phyloP scores from a whole-genome alignment of 2,797 vertebrate species.

The Sebastes ruberrimus region DNA sequence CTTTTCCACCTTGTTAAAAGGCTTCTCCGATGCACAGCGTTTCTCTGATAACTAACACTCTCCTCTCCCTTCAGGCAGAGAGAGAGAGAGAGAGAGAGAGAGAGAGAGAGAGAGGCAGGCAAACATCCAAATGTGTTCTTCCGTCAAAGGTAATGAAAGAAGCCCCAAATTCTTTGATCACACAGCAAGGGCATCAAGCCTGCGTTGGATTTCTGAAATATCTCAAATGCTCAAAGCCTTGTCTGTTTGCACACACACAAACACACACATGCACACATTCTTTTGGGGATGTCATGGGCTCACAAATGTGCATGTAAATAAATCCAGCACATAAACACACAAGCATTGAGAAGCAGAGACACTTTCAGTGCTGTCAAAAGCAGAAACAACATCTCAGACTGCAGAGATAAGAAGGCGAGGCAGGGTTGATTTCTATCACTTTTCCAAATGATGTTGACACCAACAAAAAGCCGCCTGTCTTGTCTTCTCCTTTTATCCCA shows the following conservation, averaged over 20 bases:
- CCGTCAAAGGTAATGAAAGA: slow-evolving; percentile 76
- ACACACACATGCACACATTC: slow-evolving; percentile 33
- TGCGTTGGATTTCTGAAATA: slow-evolving; percentile 68
- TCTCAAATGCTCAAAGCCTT: slow-evolving; percentile 70
- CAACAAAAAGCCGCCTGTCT: slow-evolving; percentile 61
- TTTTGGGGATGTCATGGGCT: slow-evolving; percentile 43
- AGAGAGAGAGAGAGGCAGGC: slow-evolving; percentile 37
- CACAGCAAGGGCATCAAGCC: slow-evolving; percentile 64
- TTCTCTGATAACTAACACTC: slow-evolving; percentile 66
- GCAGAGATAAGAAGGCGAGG: slow-evolving; percentile 65
- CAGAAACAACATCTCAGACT: slow-evolving; percentile 55
- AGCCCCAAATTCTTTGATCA: slow-evolving; percentile 76
- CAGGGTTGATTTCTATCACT: slow-evolving; percentile 60
- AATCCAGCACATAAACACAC: slow-evolving; percentile 41
- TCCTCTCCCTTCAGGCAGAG: slow-evolving; percentile 60
- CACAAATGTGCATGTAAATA: slow-evolving; percentile 59
- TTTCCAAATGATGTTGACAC: slow-evolving; percentile 66
- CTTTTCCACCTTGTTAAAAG: slow-evolving; percentile 67
- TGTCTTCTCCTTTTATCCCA: slow-evolving; percentile 42
- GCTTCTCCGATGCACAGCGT: slow-evolving; percentile 44
- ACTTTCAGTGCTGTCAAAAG: slow-evolving; percentile 56
- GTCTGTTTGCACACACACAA: slow-evolving; percentile 52
- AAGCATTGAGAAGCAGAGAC: slow-evolving; percentile 23
- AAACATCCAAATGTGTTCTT: slow-evolving; percentile 74
- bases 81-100: neutral